Conservation (phyloP, 2,888 invertebrate species). For the Empis livida region DNA sequence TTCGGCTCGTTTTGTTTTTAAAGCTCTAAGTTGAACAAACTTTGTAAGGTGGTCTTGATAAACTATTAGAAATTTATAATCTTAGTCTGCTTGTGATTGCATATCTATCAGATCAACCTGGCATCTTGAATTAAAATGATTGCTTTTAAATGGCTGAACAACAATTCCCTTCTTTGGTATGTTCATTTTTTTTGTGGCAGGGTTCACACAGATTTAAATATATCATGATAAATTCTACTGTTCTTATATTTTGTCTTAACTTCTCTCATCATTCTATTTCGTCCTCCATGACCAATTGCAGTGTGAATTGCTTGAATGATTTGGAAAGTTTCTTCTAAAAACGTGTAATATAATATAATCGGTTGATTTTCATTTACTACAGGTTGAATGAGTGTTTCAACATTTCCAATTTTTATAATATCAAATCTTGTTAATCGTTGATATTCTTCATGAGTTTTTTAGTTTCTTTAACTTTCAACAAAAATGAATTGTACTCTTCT, state of each 20-base stretch:
- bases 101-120: slow-evolving; percentile 30
- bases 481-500: neutral
- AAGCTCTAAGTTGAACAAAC: slow-evolving; percentile 25
- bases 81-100: slow-evolving; percentile 22
- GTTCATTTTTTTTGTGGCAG: slow-evolving; percentile 9
- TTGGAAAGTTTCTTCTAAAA: slow-evolving; percentile 9
- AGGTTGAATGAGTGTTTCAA: slow-evolving; percentile 4
- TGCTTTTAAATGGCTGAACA: slow-evolving; percentile 5
- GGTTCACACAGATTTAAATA: slow-evolving; percentile 10
- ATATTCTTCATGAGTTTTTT: slow-evolving; percentile 2
- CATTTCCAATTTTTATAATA: slow-evolving; percentile 3
- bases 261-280: slow-evolving; percentile 10
- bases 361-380: slow-evolving; percentile 1
- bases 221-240: slow-evolving; percentile 6
- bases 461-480: neutral
- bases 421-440: slow-evolving; percentile 9
- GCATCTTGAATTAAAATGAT: slow-evolving; percentile 21
- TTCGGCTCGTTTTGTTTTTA: slow-evolving; percentile 23
- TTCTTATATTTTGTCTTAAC: slow-evolving; percentile 10
- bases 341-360: neutral
- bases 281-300: slow-evolving; percentile 9
- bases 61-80: slow-evolving; percentile 26
- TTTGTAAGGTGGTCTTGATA: slow-evolving; percentile 23
- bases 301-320: slow-evolving; percentile 8
- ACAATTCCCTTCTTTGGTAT: neutral